A percentile compares a stretch with the other conserved stretches of the same genome.
These are phyloP conservation scores for Lates calcarifer DNA, from an alignment of 2,113 vertebrate species.

Conservation along the genomic window DNA sequence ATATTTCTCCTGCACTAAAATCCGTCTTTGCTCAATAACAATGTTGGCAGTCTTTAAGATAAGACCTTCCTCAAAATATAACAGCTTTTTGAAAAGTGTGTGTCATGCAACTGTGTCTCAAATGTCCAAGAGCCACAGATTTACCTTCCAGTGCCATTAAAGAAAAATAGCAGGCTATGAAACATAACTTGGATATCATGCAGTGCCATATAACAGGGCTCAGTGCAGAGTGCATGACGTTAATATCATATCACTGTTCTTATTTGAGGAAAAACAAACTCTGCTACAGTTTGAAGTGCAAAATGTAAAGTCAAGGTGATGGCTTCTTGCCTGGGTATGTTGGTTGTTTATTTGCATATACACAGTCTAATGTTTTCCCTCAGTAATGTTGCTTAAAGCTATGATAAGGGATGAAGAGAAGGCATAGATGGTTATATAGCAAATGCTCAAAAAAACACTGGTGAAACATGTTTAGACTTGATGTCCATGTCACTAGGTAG, in stretches of 20 bases:
- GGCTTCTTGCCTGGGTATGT: too few relatives aligned
- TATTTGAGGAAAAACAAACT: neutral
- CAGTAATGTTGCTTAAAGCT: neutral
- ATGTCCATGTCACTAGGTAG: too few relatives aligned
- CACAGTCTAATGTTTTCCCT: neutral
- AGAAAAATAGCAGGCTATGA: neutral
- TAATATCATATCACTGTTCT: neutral
- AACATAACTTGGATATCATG: neutral
- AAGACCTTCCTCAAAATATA: constrained; percentile 33
- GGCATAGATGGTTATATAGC: too few relatives aligned
- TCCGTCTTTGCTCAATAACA: constrained; percentile 42
- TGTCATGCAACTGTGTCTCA: neutral
- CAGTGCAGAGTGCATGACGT: neutral
- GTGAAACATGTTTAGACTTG: too few relatives aligned
- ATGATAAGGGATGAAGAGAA: neutral
- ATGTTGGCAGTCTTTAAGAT: constrained; percentile 38
- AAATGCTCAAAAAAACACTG: too few relatives aligned
- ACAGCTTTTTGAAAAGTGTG: constrained; percentile 21
- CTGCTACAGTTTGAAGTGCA: neutral
- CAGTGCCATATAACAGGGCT: neutral
- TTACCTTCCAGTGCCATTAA: neutral
- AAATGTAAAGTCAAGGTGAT: neutral
- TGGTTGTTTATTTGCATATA: too few relatives aligned
- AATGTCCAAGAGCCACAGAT: constrained; percentile 26
- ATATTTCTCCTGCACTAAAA: constrained; percentile 38